Evolutionary conservation across 2,113 vertebrate genomes (phyloP), one percentile per base, ranked within the genome.

Genomic region (Zapus hudsonius): DNA sequence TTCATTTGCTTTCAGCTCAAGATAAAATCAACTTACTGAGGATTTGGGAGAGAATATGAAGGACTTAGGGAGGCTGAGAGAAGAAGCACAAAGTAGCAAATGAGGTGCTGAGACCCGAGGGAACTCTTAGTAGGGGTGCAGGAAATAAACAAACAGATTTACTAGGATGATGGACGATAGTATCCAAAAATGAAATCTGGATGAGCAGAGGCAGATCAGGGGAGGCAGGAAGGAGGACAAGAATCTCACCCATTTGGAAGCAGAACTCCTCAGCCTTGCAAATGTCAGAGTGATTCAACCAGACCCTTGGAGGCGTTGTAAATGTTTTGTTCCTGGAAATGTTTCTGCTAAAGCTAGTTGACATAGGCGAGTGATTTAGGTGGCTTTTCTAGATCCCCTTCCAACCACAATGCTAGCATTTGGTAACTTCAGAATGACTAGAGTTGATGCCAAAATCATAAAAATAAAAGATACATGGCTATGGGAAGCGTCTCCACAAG

Each of bases 301-400:
- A 5, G 66, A 63, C 94, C 42, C 81, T 94, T 36, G 36, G 20
- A 38, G 52, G 38, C 86, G 57, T 27, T 73, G 31, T 92, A 84
- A 94, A 81, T 91, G 83, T 84, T 89, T 96, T 94, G 61, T 94
- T 96, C 76, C 93, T 95, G 91, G 89, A 94, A 95, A 78, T 94
- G 87, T 95, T 96, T 91, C 84, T 31, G 44, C 47, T 89, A 92
- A 91, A 64, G 91, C 88, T 63, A 90, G 33, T 33, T 70, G 72
- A 92, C 89, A 23, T 73, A 90, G 76, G 73, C 29, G 78, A 81
- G 57, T 92, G 67, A 95, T 95, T 92, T 94, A 87, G 63, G 40
- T 96, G 94, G 87, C 64, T 0, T 90, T 19, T 86, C 33, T 79
- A 69, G 81, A 83, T 59, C 36, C 81, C 81, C 76, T 96, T 96